Percentiles rank a stretch among this genome's conserved stretches.
phyloP scores from a whole-genome alignment of 2,113 vertebrate genomes.

The Phalacrocorax carbo region DNA sequence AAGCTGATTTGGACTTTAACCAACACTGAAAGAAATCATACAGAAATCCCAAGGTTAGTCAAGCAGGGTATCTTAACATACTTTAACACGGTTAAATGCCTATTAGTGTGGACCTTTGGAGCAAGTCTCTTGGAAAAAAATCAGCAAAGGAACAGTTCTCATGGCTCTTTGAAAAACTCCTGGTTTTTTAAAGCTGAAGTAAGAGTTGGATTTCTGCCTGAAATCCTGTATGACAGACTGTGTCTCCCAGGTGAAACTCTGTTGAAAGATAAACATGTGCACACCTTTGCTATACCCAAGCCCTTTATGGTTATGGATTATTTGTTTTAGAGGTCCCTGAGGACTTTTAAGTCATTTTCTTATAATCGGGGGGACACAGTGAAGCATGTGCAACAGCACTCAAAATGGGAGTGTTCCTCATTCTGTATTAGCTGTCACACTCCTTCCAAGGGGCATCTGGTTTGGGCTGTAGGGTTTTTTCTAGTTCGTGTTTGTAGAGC shows the following conservation, averaged over 20 bases:
- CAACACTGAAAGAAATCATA: background rate
- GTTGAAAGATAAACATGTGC: background rate
- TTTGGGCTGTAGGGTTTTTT: slow-evolving; percentile 28
- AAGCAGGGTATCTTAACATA: background rate
- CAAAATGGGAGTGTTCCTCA: background rate
- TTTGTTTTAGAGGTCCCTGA: slow-evolving; percentile 2
- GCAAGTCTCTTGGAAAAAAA: background rate
- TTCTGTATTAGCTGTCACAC: background rate
- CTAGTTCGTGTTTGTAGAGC: background rate
- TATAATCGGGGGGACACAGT: background rate
- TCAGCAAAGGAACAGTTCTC: background rate
- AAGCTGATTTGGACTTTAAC: background rate
- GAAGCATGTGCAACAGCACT: background rate
- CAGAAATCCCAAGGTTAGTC: background rate
- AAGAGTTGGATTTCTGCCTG: background rate
- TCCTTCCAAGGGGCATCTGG: background rate
- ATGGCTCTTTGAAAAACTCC: background rate
- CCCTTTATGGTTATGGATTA: background rate
- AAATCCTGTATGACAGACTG: background rate
- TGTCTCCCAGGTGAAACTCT: background rate
- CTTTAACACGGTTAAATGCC: background rate
- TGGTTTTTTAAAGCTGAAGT: background rate
- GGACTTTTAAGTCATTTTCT: slow-evolving; percentile 6
- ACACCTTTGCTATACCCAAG: background rate
- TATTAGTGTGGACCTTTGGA: background rate